Evolutionary conservation across 2,113 vertebrate species (phyloP).

Genomic region (Chroicocephalus ridibundus): DNA sequence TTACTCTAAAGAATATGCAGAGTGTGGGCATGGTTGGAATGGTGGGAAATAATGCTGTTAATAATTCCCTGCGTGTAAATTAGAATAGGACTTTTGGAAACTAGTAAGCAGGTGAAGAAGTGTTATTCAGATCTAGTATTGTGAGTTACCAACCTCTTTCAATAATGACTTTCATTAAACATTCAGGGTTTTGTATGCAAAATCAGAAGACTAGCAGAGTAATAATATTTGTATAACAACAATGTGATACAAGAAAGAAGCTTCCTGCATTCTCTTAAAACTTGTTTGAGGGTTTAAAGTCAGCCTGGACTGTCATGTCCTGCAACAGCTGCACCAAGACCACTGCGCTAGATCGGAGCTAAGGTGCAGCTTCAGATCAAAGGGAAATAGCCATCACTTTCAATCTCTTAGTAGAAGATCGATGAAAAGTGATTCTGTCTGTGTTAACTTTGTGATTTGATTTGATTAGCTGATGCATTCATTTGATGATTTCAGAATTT

Average conservation of each 20-base stretch:
- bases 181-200: not conserved
- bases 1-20: not conserved
- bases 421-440: constrained; percentile 31
- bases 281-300: not conserved
- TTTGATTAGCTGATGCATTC: constrained; percentile 29
- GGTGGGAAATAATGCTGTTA: not conserved
- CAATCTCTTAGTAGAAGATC: constrained; percentile 2
- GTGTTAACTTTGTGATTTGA: not conserved
- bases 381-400: not conserved
- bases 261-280: not conserved
- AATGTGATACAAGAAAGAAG: not conserved
- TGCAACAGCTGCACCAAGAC: not conserved
- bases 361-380: not conserved
- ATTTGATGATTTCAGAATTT: not conserved
- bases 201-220: fast-evolving
- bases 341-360: not conserved
- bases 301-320: not conserved
- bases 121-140: not conserved
- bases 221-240: not conserved
- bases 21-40: not conserved
- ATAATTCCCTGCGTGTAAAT: not conserved
- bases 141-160: not conserved
- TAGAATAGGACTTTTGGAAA: not conserved
- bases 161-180: not conserved
- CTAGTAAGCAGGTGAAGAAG: not conserved